Conservation (phyloP, 2,888 invertebrate species). For the Bembecia ichneumoniformis region DNA sequence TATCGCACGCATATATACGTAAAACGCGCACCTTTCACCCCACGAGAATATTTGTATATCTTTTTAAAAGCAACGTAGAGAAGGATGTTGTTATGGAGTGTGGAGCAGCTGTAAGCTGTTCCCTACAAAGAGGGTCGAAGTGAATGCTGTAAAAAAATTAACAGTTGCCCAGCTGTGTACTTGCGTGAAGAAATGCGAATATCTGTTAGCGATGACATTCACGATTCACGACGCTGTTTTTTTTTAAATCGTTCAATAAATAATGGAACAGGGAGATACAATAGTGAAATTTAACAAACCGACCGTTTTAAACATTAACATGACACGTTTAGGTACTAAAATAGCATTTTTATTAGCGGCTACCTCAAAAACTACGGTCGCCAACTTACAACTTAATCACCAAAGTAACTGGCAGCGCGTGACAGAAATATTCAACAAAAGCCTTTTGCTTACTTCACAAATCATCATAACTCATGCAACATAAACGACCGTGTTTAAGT, state of each 20-base stretch:
- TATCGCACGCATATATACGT: conserved; percentile 16
- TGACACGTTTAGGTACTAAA: not conserved
- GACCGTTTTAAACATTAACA: not conserved
- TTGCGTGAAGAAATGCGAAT: conserved; percentile 22
- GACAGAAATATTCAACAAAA: conserved; percentile 14
- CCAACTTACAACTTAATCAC: conserved; percentile 8
- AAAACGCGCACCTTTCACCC: conserved; percentile 29
- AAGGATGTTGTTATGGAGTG: conserved; percentile 26
- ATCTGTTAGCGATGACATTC: not conserved
- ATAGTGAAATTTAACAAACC: not conserved
- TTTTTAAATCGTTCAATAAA: not conserved
- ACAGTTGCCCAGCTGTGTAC: conserved; percentile 27
- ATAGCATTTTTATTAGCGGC: conserved; percentile 15
- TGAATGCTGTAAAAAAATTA: conserved; percentile 31
- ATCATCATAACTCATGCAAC: not conserved
- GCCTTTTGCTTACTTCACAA: conserved; percentile 11
- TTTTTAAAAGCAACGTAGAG: conserved; percentile 26
- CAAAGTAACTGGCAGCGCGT: conserved; percentile 12
- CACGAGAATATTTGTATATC: conserved; percentile 23
- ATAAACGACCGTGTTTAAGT: not conserved
- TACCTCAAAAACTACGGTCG: conserved; percentile 20
- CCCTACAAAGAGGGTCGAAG: conserved; percentile 31
- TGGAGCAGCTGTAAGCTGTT: conserved; percentile 58
- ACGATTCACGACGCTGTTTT: not conserved
- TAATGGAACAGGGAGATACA: not conserved